Evolutionary conservation across 2,888 invertebrate species (phyloP), one percentile per base, ranked within the genome.

Genomic region (Argyresthia goedartella): DNA sequence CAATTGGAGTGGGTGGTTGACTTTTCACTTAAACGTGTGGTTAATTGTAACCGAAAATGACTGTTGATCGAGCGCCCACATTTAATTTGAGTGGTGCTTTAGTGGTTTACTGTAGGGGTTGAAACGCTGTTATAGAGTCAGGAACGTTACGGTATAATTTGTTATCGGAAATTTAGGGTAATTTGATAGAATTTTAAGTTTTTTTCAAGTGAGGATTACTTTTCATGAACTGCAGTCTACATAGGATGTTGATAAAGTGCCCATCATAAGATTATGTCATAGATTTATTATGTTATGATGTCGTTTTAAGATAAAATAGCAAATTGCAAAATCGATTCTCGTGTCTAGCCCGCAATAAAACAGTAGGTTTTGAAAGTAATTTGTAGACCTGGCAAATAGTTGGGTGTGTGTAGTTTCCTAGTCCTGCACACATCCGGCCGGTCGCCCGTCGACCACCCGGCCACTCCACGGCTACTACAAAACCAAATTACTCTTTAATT

Each of bases 31-130:
- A 81, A 85, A 85, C 81, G 85, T 84, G 85, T 82, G 82, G 85
- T 86, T 85, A 86, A 85, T 86, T 86, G 86, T 85, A 85, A 84
- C 86, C 84, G 81, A 86, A 85, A 86, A 86, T 86, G 81, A 85
- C 80, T 86, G 85, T 85, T 85, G 85, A 86, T 86, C 85, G 86
- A 81, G 81, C 49, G 51, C 42, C 77, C 77, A 76, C 85, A 85
- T 86, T 86, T 85, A 84, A 86, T 85, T 85, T 84, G 85, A 86
- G 86, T 86, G 84, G 81, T 81, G 76, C 79, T 77, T 73, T 76
- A 68, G 64, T 63, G 62, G 64, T 69, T 64, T 67, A 35, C 41
- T 41, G 55, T 47, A 69, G 75, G 80, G 81, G 79, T 66, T 68
- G 73, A 61, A 61, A 62, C 60, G 66, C 62, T 10, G 13, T 43